phyloP scores from a whole-genome alignment of 2,888 invertebrate genomes.

The Lapara coniferarum region DNA sequence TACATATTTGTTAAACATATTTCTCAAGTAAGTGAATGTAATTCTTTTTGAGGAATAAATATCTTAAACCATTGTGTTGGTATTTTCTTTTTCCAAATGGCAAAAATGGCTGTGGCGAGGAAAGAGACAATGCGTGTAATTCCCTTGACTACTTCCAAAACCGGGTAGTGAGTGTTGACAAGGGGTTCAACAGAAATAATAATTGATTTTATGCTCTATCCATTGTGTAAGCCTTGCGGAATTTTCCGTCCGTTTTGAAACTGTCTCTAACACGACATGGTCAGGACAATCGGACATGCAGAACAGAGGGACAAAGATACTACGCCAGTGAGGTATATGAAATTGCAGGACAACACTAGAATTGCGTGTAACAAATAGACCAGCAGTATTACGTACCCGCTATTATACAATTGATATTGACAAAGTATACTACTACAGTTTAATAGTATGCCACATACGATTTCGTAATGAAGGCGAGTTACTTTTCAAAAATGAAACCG shows the following conservation, averaged over 20 bases:
- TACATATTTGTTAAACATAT: too few relatives aligned
- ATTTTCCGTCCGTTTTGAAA: slow-evolving; percentile 46
- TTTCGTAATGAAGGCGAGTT: slow-evolving; percentile 41
- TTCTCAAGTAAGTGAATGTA: too few relatives aligned
- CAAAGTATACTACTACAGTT: slow-evolving; percentile 32
- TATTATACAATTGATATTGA: slow-evolving; percentile 46
- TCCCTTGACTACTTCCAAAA: slow-evolving; percentile 41
- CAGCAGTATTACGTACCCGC: slow-evolving; percentile 45
- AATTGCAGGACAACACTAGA: slow-evolving; percentile 39
- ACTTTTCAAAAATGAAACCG: slow-evolving; percentile 38
- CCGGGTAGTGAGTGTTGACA: slow-evolving; percentile 37
- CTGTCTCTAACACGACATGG: slow-evolving; percentile 35
- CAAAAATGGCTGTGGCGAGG: slow-evolving; percentile 40
- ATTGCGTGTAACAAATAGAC: slow-evolving; percentile 46
- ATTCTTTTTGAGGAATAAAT: too few relatives aligned
- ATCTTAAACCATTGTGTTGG: slow-evolving; percentile 35
- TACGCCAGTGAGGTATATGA: slow-evolving; percentile 34
- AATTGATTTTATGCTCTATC: slow-evolving; percentile 53
- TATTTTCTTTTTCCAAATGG: slow-evolving; percentile 40
- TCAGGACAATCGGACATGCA: slow-evolving; percentile 37
- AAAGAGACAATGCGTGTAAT: slow-evolving; percentile 33
- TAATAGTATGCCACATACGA: slow-evolving; percentile 44
- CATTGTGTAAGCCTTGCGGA: slow-evolving; percentile 43
- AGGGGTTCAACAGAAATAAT: slow-evolving; percentile 39
- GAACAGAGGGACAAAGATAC: slow-evolving; percentile 38